Conservation (phyloP, 2,888 invertebrate genomes). For the Pheosia tremula region DNA sequence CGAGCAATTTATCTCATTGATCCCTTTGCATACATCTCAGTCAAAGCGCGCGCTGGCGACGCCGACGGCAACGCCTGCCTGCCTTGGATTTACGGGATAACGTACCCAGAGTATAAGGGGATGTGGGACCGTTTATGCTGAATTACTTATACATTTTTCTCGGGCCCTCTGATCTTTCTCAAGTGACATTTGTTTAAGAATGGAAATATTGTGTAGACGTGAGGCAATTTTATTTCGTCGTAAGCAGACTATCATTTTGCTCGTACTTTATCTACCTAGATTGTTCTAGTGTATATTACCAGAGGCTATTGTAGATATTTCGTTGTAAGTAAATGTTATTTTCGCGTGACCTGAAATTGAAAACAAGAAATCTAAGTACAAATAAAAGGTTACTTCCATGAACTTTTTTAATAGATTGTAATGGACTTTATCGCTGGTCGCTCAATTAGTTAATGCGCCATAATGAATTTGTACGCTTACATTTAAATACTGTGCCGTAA, state of each 20-base stretch:
- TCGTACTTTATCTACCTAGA: not conserved
- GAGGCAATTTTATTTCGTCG: constrained; percentile 33
- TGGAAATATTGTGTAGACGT: constrained; percentile 41
- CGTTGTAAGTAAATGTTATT: not conserved
- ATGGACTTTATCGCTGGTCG: constrained; percentile 27
- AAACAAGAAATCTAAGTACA: not conserved
- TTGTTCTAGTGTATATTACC: not conserved
- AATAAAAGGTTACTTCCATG: constrained; percentile 1
- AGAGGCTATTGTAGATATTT: not conserved
- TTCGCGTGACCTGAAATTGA: not conserved
- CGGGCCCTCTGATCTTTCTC: constrained; percentile 48
- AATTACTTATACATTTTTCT: constrained; percentile 61
- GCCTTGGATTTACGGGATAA: constrained; percentile 67
- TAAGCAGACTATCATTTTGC: not conserved
- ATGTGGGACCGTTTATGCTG: constrained; percentile 56
- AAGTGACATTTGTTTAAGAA: constrained; percentile 46
- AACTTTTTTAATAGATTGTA: constrained; percentile 21
- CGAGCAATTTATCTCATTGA: constrained; percentile 78
- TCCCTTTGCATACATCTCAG: constrained; percentile 80
- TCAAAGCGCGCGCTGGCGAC: constrained; percentile 61
- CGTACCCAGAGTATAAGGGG: constrained; percentile 55
- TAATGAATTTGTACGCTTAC: constrained; percentile 33
- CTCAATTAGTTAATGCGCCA: constrained; percentile 17
- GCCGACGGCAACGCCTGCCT: constrained; percentile 38
- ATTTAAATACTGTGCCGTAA: constrained; percentile 42